Conservation (phyloP, 2,113 vertebrate genomes). For the Grammatotria lemairii region DNA sequence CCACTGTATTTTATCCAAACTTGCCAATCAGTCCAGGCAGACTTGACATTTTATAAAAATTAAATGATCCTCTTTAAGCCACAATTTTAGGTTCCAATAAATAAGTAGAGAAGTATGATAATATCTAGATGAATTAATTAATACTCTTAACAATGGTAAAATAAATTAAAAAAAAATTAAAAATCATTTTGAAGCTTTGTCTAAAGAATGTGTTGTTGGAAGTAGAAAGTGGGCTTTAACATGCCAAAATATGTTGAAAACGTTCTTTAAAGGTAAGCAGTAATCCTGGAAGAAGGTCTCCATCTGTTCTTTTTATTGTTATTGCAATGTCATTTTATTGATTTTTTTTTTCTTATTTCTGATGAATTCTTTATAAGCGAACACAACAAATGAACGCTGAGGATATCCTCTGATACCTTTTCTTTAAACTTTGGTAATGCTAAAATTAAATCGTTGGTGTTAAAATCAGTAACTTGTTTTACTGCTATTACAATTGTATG, state of each 20-base stretch:
- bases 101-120: neutral
- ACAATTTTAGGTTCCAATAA: neutral
- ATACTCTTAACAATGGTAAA: neutral
- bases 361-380: fast-evolving
- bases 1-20: fast-evolving
- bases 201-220: neutral
- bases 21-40: neutral
- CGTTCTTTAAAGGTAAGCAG: neutral
- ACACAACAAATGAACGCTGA: neutral
- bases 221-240: neutral
- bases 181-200: neutral
- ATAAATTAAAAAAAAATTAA: fast-evolving
- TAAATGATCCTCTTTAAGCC: neutral
- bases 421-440: neutral
- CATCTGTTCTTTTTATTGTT: fast-evolving
- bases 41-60: neutral
- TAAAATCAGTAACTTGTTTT: neutral
- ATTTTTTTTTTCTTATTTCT: neutral
- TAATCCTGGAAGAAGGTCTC: neutral
- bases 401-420: fast-evolving
- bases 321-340: neutral
- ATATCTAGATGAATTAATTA: neutral
- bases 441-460: neutral
- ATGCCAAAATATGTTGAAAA: neutral
- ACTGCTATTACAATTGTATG: neutral